These are phyloP conservation scores for Darwinula stevensoni DNA, from an alignment of 2,888 invertebrate genomes.

Conservation along the genomic window DNA sequence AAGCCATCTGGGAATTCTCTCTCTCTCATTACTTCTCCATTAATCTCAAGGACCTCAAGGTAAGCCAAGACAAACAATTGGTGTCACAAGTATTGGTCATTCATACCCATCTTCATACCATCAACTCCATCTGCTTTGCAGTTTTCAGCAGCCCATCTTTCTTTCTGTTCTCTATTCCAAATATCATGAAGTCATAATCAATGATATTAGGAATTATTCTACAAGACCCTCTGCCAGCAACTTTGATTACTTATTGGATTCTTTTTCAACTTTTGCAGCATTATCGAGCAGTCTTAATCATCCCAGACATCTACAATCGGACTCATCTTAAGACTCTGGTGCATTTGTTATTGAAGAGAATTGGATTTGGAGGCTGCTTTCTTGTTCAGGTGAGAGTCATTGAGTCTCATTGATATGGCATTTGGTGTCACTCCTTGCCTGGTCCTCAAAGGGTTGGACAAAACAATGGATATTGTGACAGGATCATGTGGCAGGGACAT, in stretches of 20 bases:
- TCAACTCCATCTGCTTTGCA: not conserved
- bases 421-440: no score
- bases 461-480: no score
- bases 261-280: constrained; percentile 26
- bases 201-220: no score
- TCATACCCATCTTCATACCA: no score
- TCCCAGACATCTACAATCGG: constrained; percentile 67
- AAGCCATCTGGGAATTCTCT: constrained; percentile 63
- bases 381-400: constrained; percentile 31
- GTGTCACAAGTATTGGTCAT: no score
- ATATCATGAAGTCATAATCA: no score
- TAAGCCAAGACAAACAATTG: no score
- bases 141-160: constrained; percentile 1
- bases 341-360: constrained; percentile 38
- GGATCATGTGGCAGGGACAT: constrained; percentile 60
- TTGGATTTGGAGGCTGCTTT: constrained; percentile 62
- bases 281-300: constrained; percentile 56
- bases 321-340: constrained; percentile 56
- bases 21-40: constrained; percentile 1
- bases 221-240: no score
- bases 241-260: constrained; percentile 5
- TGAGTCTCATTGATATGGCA: no score
- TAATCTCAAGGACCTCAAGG: no score
- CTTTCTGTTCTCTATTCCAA: not conserved
- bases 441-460: no score